These are phyloP conservation scores for Dioctria rufipes DNA, from an alignment of 2,888 invertebrate species.

Conservation along the genomic window DNA sequence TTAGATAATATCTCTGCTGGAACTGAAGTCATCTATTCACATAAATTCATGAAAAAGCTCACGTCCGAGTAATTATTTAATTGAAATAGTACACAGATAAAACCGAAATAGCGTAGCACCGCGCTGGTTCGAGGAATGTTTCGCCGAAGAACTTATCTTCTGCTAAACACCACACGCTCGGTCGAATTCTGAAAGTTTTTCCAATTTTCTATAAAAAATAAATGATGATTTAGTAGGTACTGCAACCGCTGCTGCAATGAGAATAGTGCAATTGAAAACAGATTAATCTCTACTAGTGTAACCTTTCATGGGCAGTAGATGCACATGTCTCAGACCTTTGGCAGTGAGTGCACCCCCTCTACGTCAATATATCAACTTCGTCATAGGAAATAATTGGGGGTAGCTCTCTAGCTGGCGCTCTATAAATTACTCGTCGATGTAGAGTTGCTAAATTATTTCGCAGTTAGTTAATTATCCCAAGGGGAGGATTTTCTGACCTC, in stretches of 20 bases:
- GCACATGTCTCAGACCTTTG: constrained; percentile 33
- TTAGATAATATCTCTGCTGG: too few species aligned
- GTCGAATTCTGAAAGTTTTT: constrained; percentile 3
- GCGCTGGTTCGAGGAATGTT: background rate
- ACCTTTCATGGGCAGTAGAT: constrained; percentile 23
- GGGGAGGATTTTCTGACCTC: constrained; percentile 6
- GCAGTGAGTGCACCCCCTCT: background rate
- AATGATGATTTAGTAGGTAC: constrained; percentile 40
- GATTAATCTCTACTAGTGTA: constrained; percentile 34
- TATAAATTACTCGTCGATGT: constrained; percentile 19
- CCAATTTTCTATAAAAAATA: constrained; percentile 4
- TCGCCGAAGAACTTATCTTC: constrained; percentile 16
- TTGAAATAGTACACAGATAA: background rate
- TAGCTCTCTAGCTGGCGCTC: constrained; percentile 15
- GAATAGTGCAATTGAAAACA: constrained; percentile 35
- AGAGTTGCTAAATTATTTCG: constrained; percentile 34
- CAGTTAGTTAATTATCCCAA: constrained; percentile 35
- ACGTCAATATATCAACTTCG: constrained; percentile 34
- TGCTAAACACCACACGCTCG: background rate
- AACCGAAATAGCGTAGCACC: background rate
- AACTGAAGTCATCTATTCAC: too few species aligned
- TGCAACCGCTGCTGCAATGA: constrained; percentile 12
- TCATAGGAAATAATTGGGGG: constrained; percentile 41
- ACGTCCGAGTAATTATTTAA: constrained; percentile 24
- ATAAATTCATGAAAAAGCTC: background rate